Conservation (phyloP, 2,888 invertebrate species). For the Cheilosia impressa region DNA sequence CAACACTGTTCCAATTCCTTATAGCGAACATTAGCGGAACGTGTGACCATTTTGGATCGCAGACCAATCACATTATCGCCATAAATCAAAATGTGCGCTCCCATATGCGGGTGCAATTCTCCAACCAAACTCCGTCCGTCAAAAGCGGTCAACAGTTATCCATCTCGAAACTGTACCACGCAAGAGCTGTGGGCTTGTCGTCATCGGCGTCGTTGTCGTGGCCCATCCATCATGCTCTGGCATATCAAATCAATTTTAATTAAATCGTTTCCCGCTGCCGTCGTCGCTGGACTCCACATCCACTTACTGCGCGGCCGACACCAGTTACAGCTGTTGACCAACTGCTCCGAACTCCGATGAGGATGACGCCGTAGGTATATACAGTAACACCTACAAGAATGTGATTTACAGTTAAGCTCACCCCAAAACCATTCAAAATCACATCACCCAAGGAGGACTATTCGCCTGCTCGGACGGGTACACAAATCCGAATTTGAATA, state of each 20-base stretch:
- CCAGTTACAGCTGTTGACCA: conserved; percentile 66
- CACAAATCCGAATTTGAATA: conserved; percentile 71
- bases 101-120: conserved; percentile 71
- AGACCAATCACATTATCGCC: conserved; percentile 71
- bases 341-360: conserved; percentile 60
- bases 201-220: too few species aligned
- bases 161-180: conserved; percentile 5
- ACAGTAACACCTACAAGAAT: conserved; percentile 73
- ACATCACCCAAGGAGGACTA: conserved; percentile 61
- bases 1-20: conserved; percentile 57
- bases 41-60: conserved; percentile 69
- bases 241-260: conserved; percentile 75
- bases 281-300: conserved; percentile 8
- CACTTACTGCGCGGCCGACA: conserved; percentile 16
- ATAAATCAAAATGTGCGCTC: conserved; percentile 67
- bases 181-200: background rate
- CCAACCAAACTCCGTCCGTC: conserved; percentile 16
- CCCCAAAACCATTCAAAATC: conserved; percentile 65
- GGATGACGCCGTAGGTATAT: conserved; percentile 32
- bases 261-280: conserved; percentile 68
- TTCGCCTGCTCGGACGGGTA: conserved; percentile 65
- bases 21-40: conserved; percentile 53
- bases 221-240: conserved; percentile 70
- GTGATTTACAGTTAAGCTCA: conserved; percentile 74
- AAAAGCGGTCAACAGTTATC: conserved; percentile 48